Evolutionary conservation across 2,113 vertebrate genomes (phyloP), one percentile per base, ranked within the genome.

Genomic region (Addax nasomaculatus): DNA sequence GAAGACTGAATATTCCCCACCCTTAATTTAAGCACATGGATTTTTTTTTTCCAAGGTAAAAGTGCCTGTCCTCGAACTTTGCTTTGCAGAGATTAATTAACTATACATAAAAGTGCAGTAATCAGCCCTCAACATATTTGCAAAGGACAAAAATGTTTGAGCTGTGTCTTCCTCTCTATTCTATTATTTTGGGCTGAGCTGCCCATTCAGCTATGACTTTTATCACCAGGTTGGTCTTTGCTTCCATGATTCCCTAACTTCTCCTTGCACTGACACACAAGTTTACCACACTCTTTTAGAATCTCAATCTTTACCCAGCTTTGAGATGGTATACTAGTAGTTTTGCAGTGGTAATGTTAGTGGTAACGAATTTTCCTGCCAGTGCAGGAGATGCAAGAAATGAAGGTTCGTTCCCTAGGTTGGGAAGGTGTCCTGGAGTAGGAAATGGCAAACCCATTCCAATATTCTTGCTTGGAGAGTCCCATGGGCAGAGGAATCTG

Each of bases 81-180:
- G 76, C 27, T 58, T 90, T 85, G n/a, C 23, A 62, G 57, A 83
- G 85, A 36, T 78, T 39, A 70, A 43, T 39, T 92, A 39, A 36
- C 29, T 36, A 2, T 45, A 81, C 29, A 36, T 85, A 70, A 57
- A 89, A 79, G 29, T 60, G 6, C 4, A 60, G 27, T 13, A 43
- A 21, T 21, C 16, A 51, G 6, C 16, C 33, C 43, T 86, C 15
- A 67, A 25, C 14, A 87, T 58, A 36, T 45, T 19, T 87, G 47
- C 6, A 64, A 64, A 60, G 15, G 58, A n/a, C 1, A 73, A 80
- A 90, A 53, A 58, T 2, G 3, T 29, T 60, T 80, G 1, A 10
- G 2, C 23, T 27, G 1, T 43, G 19, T 76, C 23, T 78, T 64
- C 4, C 45, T 55, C 17, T 57, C 10, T 57, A 2, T 21, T 94